Evolutionary conservation across 2,888 invertebrate genomes (phyloP), one percentile per base, ranked within the genome.

Genomic region (Terebella lapidaria): DNA sequence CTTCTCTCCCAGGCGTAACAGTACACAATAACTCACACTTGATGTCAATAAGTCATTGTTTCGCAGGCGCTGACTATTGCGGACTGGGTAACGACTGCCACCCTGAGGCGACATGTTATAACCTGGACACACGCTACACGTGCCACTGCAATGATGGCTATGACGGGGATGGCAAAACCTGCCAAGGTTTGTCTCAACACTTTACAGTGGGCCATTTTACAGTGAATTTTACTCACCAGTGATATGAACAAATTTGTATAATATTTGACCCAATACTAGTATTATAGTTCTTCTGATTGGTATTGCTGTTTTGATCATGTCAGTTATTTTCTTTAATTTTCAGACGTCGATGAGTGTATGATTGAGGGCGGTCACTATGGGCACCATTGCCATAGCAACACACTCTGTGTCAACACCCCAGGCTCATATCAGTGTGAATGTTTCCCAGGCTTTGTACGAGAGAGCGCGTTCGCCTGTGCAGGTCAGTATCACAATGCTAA

Each of bases 61-160:
- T n/a, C n/a, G 29, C 56, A 91, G 91, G 90, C 71, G 89, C 89
- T 81, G 90, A 92, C 84, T 92, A 91, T 85, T 92, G 92, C 84
- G 88, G 88, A 74, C 68, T 73, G 61, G 91, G 91, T 60, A 89
- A 92, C 83, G 87, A 88, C 77, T 94, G 94, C 82, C 92, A 94
- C 81, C 86, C 86, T 76, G 93, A 94, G 81, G 92, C 93, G 63
- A 89, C 90, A 68, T 94, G 94, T 84, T 87, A 89, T 84, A 94
- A 93, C 84, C 87, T 92, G 78, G 89, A 89, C 83, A 92, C 92
- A 72, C 90, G 90, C 76, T 93, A 90, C 82, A 88, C 89, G 75
- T 94, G 77, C 59, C 89, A 90, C 77, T 94, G 94, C 83, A 88
- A 90, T 83, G 86, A 86, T 81, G 94, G 94, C 81, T 94, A 90